Evolutionary conservation across 2,797 vertebrate genomes (phyloP).

Genomic region (Phylloscopus collybita): DNA sequence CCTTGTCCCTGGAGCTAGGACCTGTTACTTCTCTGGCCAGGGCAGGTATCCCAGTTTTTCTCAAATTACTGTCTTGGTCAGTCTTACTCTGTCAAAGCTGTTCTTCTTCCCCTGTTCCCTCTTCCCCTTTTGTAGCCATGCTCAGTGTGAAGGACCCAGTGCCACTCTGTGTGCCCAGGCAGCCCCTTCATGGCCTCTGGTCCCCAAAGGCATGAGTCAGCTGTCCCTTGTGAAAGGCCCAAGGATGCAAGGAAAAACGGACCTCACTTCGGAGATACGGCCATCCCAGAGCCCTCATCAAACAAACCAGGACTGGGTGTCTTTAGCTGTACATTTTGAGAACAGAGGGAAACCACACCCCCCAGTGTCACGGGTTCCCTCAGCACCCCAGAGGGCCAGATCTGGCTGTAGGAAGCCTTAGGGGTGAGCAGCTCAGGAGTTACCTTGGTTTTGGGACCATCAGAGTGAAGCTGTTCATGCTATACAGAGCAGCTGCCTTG

Average conservation of each 20-base stretch:
- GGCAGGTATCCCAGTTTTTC: not conserved
- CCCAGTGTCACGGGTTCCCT: not conserved
- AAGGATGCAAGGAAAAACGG: fast-evolving
- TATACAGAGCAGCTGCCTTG: not conserved
- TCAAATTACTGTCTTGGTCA: not conserved
- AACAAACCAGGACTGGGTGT: not conserved
- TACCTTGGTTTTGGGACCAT: not conserved
- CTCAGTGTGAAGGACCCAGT: not conserved
- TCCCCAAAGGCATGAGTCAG: not conserved
- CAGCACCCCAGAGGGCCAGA: not conserved
- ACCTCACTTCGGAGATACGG: not conserved
- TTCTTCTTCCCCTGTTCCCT: not conserved
- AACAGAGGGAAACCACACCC: not conserved
- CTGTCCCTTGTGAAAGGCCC: not conserved
- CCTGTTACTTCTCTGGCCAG: not conserved
- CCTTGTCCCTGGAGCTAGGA: not conserved
- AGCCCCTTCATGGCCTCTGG: not conserved
- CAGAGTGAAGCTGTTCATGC: not conserved
- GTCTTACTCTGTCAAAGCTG: not conserved
- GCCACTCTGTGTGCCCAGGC: not conserved
- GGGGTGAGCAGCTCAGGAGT: not conserved
- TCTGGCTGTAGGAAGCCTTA: not conserved
- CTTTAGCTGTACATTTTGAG: not conserved
- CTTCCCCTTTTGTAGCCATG: not conserved
- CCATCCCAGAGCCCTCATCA: not conserved